Evolutionary conservation across 2,888 invertebrate genomes (phyloP).

Genomic region (Trachelus troglodyta): DNA sequence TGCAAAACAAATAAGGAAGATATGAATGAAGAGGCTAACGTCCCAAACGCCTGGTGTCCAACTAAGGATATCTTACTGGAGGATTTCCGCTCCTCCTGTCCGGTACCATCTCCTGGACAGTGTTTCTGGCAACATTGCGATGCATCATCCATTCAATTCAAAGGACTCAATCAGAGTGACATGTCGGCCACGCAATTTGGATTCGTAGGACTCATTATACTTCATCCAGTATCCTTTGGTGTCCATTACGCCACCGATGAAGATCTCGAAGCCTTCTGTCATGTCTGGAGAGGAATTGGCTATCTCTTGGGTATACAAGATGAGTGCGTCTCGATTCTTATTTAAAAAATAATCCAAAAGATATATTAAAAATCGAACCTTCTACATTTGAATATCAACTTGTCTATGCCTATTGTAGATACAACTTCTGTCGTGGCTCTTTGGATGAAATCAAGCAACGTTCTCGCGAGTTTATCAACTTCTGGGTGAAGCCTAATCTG

Average conservation of each 20-base stretch:
- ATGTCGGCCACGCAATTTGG: conserved; percentile 70
- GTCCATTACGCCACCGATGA: conserved; percentile 57
- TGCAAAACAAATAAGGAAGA: conserved; percentile 31
- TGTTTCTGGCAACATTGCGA: conserved; percentile 33
- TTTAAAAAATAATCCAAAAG: neutral
- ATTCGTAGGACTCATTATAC: conserved; percentile 66
- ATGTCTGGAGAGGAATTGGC: conserved; percentile 69
- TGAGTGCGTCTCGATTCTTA: conserved; percentile 36
- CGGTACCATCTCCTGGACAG: conserved; percentile 33
- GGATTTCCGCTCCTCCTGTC: conserved; percentile 44
- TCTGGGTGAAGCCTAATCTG: conserved; percentile 58
- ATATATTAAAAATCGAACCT: neutral
- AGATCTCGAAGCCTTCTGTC: conserved; percentile 68
- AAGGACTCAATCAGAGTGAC: conserved; percentile 67
- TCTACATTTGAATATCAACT: neutral
- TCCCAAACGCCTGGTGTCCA: conserved; percentile 42
- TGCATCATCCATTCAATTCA: neutral
- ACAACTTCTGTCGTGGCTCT: conserved; percentile 63
- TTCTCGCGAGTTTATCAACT: conserved; percentile 46
- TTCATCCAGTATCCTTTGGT: conserved; percentile 66
- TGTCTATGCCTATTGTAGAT: conserved; percentile 31
- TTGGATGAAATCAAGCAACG: conserved; percentile 54
- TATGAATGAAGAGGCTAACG: conserved; percentile 28
- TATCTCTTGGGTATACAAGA: conserved; percentile 67
- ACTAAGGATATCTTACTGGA: conserved; percentile 25